Conservation (phyloP, 2,113 vertebrate species). For the Genyomyrus donnyi region DNA sequence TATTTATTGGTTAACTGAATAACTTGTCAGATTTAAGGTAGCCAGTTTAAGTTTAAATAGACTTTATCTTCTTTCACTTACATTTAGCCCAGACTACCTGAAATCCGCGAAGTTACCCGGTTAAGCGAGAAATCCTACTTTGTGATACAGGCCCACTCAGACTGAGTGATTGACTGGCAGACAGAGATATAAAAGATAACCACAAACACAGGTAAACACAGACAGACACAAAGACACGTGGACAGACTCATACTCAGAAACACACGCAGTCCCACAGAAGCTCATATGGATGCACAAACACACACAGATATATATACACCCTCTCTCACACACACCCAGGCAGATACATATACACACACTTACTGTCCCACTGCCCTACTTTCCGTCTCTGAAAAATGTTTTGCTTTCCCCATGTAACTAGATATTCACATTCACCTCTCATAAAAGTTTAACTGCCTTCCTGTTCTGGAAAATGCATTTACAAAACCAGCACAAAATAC, state of each 20-base stretch:
- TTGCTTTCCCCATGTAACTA: background rate
- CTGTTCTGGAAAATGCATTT: background rate
- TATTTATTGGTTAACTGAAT: background rate
- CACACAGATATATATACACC: background rate
- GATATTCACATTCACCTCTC: background rate
- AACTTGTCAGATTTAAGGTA: background rate
- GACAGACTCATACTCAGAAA: background rate
- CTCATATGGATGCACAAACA: background rate
- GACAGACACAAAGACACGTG: background rate
- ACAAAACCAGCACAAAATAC: background rate
- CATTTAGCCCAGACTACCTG: background rate
- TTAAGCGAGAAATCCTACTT: background rate
- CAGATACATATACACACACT: constrained; percentile 2
- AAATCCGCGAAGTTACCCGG: background rate
- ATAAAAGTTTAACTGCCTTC: background rate
- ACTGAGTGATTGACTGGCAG: background rate
- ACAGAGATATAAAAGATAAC: background rate
- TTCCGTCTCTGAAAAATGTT: background rate
- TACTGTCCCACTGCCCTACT: constrained; percentile 5
- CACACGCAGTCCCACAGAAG: background rate
- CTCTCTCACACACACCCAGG: background rate
- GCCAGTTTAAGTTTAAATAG: background rate
- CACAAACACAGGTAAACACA: background rate
- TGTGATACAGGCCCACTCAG: background rate
- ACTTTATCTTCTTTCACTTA: background rate